Base-by-base conservation (phyloP, 2,113 vertebrate species). In the Agapornis roseicollis region DNA sequence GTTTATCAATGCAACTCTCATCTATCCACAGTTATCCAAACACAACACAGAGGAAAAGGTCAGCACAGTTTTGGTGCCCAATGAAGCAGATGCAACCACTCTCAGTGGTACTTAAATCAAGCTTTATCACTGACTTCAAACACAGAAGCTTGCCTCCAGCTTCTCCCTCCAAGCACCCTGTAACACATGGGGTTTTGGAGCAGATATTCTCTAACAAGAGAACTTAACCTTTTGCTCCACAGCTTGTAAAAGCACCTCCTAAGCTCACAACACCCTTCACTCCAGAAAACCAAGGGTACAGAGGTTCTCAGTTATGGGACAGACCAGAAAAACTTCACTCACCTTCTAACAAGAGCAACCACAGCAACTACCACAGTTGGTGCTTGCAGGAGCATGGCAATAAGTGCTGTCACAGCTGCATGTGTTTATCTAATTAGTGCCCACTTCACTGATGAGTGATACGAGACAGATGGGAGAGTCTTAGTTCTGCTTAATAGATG, bases 231-330 rank as follows among this genome's bases (percentile, higher is more conserved):
- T 73, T 37, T 5, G 2, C 18, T 69, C 35, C 60, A 56, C 47
- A 50, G 47, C 13, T 39, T 3, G 0, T 1, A 5, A 29, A 7
- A 10, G 0, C 14, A 35, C 7, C 22, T 33, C 52, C 35, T 22
- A 13, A 84, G 12, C n/a, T n/a, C 6, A 12, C 19, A 56, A 4
- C 19, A 27, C 9, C 13, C 37, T 49, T 68, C 18, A 24, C 3
- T 7, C 23, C 6, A 0, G 12, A 46, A 71, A 66, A 2, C 37
- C 50, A 78, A 52, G 12, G 12, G 10, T 1, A 8, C 1, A 0
- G 2, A 35, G 10, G 2, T 25, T 44, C 14, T 15, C 37, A 7
- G 2, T 10, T 14, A 23, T 0, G 0, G 17, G 0, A 1, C 16
- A 68, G 7, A n/a, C 6, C 4, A 23, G 2, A 0, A 3, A 10